Conservation (phyloP, 92 coral and sea anemone genomes). For the Umimayanthus kanabou region DNA sequence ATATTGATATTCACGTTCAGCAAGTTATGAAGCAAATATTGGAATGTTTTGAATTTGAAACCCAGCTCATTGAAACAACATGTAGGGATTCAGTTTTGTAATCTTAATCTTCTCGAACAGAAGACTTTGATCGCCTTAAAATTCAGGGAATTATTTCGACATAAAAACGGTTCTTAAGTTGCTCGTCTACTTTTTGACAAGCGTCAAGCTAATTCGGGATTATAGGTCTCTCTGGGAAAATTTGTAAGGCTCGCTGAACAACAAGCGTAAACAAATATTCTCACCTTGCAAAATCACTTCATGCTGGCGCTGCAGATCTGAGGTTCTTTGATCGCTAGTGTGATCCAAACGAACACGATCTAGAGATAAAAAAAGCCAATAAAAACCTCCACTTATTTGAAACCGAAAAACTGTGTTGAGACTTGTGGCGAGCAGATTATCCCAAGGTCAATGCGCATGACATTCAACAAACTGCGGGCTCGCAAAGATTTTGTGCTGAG, state of each 20-base stretch:
- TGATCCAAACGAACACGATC: background rate
- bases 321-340: background rate
- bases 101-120: background rate
- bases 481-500: background rate
- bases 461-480: background rate
- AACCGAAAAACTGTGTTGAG: too few relatives aligned
- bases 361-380: background rate
- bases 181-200: background rate
- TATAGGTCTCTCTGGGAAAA: background rate
- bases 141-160: background rate
- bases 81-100: background rate
- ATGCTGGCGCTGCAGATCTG: background rate
- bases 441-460: constrained; percentile 28
- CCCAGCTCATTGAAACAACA: background rate
- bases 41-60: too few relatives aligned
- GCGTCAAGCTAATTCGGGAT: too few relatives aligned
- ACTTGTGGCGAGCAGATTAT: background rate
- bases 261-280: constrained; percentile 23
- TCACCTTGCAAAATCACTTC: constrained; percentile 33
- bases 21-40: too few relatives aligned
- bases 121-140: background rate
- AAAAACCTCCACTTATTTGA: background rate
- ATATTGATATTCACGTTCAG: background rate
- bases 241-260: background rate
- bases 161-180: background rate